Evolutionary conservation across 2,888 invertebrate species (phyloP), one percentile per base, ranked within the genome.

Genomic region (Rambutsinella grinnellia): DNA sequence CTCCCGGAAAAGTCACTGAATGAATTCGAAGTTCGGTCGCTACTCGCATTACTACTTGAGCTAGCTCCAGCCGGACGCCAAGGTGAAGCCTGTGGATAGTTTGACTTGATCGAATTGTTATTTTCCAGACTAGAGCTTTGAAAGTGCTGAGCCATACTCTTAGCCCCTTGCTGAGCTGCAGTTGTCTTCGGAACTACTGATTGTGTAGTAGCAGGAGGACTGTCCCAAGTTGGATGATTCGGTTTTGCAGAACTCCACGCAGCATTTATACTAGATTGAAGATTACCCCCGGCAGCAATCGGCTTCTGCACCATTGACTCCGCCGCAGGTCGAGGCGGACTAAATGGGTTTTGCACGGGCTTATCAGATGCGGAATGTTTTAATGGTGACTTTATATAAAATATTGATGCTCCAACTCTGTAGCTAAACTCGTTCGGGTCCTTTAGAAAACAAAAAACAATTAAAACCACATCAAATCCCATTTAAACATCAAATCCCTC

Each of bases 381-480:
- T 23, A 83, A 58, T 24, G 75, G 77, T 8, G 83, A 83, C 46
- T 79, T 82, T 2, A 83, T 58, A 58, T 82, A 83, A 58, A 83
- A 83, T 27, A 83, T 78, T 47, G 82, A 82, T 13, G 82, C 83
- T 58, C 82, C 83, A n/a, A 83, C 81, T n/a, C 82, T 71, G 23
- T 83, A 83, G 47, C 76, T 80, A 56, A 72, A 82, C 24, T 82
- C 83, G 13, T 78, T 70, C 0, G 79, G 77, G 17, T 78, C 79
- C 75, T 78, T 53, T 0, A 56, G 54, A 47, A 24, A 24, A n/a
- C 15, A 36, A 61, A 65, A 65, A 60, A 36, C 27, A 58, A 53
- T 17, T 28, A 26, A 26, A 19, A 54, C 13, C 56, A 19, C 19
- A 57, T 54, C 49, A 13, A 58, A 3, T 27, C 24, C 51, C 53